Conservation (phyloP, 2,113 vertebrate genomes). For the Scomber japonicus region DNA sequence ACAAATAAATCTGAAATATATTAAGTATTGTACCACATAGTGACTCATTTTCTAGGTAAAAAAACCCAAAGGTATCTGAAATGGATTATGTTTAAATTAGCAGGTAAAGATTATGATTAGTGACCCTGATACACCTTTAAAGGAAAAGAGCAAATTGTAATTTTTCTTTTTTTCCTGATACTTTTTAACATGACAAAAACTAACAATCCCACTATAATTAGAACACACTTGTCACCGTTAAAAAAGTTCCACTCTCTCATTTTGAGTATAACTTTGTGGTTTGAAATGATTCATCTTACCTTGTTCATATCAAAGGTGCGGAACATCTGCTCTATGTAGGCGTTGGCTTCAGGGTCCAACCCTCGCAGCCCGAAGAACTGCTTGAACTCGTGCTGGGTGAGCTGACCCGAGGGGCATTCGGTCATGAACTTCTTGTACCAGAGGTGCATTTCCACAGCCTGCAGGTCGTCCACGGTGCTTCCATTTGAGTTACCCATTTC, state of each 20-base stretch:
- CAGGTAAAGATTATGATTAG: no score
- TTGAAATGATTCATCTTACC: conserved; percentile 77
- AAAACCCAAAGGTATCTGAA: neutral
- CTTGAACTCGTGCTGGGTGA: conserved; percentile 93
- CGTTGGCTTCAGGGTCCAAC: conserved; percentile 89
- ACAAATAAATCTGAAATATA: no score
- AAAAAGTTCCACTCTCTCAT: no score
- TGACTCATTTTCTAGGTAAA: no score
- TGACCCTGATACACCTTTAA: neutral
- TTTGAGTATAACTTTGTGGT: no score
- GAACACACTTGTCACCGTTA: no score
- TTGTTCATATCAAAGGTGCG: conserved; percentile 97
- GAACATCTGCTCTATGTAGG: conserved; percentile 96
- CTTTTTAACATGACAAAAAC: neutral
- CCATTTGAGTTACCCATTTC: conserved; percentile 89
- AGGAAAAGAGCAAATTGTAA: neutral
- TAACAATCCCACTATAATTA: neutral
- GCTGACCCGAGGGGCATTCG: conserved; percentile 92
- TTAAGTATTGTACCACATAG: no score
- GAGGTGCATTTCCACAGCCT: conserved; percentile 93
- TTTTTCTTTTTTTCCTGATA: no score
- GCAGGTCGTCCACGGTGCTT: conserved; percentile 90
- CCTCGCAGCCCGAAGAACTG: conserved; percentile 92
- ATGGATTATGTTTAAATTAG: neutral
- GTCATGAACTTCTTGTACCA: conserved; percentile 98